Evolutionary conservation across 2,113 vertebrate genomes (phyloP).

Genomic region (Megatriorchis doriae): DNA sequence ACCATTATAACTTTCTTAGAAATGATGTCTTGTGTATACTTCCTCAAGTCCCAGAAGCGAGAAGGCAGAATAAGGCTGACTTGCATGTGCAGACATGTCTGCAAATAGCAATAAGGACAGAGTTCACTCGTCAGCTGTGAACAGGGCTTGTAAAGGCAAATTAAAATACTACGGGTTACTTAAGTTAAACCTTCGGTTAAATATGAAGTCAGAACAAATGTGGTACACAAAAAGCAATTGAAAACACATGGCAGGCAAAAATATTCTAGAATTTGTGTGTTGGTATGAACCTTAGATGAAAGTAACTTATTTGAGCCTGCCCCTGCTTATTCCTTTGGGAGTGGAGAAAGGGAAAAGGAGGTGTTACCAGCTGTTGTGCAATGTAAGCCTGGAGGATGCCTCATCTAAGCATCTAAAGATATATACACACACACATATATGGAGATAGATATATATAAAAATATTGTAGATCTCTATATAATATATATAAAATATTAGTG

Average conservation of each 20-base stretch:
- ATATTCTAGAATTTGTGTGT: not conserved
- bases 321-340: not conserved
- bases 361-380: constrained; percentile 1
- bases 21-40: not conserved
- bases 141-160: not conserved
- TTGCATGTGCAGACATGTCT: constrained; percentile 5
- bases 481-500: not conserved
- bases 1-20: not conserved
- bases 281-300: not conserved
- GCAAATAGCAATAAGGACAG: not conserved
- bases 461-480: not conserved
- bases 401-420: not conserved
- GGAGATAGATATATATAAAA: not conserved
- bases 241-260: not conserved
- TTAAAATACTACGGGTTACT: constrained; percentile 16
- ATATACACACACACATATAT: not conserved
- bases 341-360: not conserved
- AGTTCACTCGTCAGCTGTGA: constrained; percentile 10
- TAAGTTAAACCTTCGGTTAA: constrained; percentile 29
- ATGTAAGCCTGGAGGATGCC: not conserved
- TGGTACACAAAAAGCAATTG: not conserved
- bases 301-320: not conserved
- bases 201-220: not conserved
- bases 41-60: not conserved
- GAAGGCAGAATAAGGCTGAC: not conserved